Conservation (phyloP, 2,113 vertebrate species). For the Syngnathus floridae region DNA sequence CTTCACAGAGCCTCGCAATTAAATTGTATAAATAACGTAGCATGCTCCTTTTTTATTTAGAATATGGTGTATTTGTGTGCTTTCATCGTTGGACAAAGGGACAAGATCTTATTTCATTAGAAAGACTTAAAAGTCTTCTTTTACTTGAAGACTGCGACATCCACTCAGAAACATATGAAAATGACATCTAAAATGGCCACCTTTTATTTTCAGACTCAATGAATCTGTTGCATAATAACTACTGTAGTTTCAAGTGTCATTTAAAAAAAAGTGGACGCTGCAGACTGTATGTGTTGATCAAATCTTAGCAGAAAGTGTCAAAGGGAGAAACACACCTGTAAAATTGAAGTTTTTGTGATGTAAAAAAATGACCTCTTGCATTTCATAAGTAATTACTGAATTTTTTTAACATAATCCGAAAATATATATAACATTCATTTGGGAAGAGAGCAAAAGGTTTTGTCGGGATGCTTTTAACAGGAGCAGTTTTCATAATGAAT, state of each 20-base stretch:
- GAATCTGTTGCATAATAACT: background rate
- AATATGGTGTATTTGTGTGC: no score
- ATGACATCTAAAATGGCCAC: background rate
- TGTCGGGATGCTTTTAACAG: background rate
- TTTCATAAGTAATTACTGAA: background rate
- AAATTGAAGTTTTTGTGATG: background rate
- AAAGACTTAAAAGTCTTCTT: background rate
- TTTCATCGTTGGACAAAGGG: no score
- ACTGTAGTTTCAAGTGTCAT: background rate
- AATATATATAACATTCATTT: background rate
- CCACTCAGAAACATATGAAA: background rate
- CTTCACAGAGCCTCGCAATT: background rate
- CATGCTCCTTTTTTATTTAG: no score
- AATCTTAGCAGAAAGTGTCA: background rate
- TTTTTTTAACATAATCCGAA: background rate
- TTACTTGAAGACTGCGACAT: background rate
- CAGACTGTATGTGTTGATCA: background rate
- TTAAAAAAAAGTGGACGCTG: background rate
- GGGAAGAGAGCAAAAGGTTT: background rate
- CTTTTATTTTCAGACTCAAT: background rate
- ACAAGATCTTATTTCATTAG: background rate
- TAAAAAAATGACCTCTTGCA: background rate
- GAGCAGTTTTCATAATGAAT: background rate
- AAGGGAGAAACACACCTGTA: background rate
- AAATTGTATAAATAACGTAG: background rate